Percentiles rank a stretch among this genome's conserved stretches.
Evolutionary conservation across 2,113 vertebrate species (phyloP).

Genomic region (Pelecanus crispus): DNA sequence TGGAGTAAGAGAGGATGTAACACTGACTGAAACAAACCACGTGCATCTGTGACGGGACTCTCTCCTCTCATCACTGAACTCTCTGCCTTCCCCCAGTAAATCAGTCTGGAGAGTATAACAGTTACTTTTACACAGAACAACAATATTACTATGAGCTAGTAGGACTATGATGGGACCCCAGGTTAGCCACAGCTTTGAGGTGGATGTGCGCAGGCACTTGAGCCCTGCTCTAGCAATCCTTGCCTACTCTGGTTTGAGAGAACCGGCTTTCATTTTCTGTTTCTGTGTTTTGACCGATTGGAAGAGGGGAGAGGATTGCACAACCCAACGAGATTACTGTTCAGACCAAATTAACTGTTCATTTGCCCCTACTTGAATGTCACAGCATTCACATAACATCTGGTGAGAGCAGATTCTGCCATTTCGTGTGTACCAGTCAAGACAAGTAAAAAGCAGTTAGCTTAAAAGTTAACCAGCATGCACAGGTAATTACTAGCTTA

Average conservation of each 20-base stretch:
- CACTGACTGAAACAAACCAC: background rate
- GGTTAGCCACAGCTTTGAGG: background rate
- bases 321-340: background rate
- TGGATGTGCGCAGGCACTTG: background rate
- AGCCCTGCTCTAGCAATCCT: background rate
- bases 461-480: background rate
- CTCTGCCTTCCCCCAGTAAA: background rate
- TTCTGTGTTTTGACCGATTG: background rate
- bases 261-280: background rate
- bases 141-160: background rate
- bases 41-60: background rate
- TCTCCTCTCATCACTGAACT: background rate
- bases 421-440: background rate
- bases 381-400: background rate
- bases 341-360: background rate
- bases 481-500: background rate
- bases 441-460: background rate
- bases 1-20: background rate
- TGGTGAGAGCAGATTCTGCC: background rate
- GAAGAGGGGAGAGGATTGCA: background rate
- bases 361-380: background rate
- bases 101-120: background rate
- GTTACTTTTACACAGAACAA: background rate
- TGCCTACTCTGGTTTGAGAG: background rate
- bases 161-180: background rate